These are phyloP conservation scores for Neuroterus valhalla DNA, from an alignment of 1,140 invertebrate genomes.

Conservation along the genomic window DNA sequence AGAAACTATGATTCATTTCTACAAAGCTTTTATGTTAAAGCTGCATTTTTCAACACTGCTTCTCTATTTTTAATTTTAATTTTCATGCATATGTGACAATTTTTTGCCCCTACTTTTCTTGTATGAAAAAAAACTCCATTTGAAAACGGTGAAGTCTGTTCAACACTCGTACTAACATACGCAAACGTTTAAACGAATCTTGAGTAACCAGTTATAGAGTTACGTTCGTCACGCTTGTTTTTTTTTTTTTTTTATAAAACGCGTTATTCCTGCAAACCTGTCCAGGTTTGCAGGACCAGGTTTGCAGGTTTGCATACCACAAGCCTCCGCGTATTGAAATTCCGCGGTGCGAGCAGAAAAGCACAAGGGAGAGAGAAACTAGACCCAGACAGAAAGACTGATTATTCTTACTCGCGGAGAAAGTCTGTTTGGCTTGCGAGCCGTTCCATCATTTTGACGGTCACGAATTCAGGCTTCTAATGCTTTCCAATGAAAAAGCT, in stretches of 20 bases:
- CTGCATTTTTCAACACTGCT: no score
- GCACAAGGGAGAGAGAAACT: neutral
- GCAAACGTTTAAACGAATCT: slow-evolving; percentile 26
- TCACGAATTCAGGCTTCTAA: slow-evolving; percentile 19
- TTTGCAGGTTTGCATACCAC: neutral
- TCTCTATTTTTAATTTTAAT: no score
- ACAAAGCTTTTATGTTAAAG: no score
- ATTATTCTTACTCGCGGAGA: slow-evolving; percentile 35
- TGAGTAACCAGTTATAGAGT: slow-evolving; percentile 18
- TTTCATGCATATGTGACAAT: neutral
- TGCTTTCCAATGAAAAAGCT: slow-evolving; percentile 18
- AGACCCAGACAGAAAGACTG: slow-evolving; percentile 30
- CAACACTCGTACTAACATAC: neutral
- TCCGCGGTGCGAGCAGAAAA: neutral
- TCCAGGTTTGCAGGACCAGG: neutral
- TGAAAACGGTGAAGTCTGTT: slow-evolving; percentile 6
- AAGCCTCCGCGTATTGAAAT: slow-evolving; percentile 4
- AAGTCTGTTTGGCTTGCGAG: slow-evolving; percentile 24
- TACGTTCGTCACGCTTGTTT: neutral
- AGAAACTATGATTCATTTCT: no score
- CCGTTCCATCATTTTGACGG: slow-evolving; percentile 22
- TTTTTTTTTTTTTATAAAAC: slow-evolving; percentile 7
- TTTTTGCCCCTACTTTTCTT: neutral
- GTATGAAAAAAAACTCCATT: neutral
- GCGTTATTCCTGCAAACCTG: slow-evolving; percentile 8